Evolutionary conservation across 1,140 invertebrate species (phyloP), one percentile per base, ranked within the genome.

Genomic region (Atta texana): DNA sequence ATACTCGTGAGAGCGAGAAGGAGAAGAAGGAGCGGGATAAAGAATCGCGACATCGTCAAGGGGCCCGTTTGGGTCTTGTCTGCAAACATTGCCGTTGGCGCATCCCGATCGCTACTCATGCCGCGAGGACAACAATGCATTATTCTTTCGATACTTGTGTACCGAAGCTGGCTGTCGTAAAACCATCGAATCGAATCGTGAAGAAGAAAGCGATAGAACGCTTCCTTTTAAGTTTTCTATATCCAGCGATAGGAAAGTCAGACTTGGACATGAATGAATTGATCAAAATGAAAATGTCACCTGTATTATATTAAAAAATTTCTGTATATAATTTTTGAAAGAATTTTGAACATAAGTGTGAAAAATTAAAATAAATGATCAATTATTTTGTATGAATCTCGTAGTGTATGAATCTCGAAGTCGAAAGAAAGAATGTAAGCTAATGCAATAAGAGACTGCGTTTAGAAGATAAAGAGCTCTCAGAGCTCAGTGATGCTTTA

Each of bases 161-260:
- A 84, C 72, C 49, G 51, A 39, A 66, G 53, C 90, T 68, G 91
- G 91, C 92, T 91, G 92, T 93, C 89, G 85, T 88, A 86, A 92
- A 94, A 93, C 92, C 93, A 94, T 92, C 93, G 94, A 90, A 91
- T 94, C 93, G 93, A 93, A 94, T 94, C 89, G 90, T 84, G 64
- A 75, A 93, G 64, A 75, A 93, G 76, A 93, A 93, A 92, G 89
- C 77, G 14, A 51, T 28, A 10, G 14, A 51, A 16, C 51, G 14
- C 49, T 34, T 28, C 68, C 18, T 49, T 3, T 24, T 14, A 2
- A 3, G 16, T 7, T 12, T 14, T 18, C 28, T 84, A 18, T 6
- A 61, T 44, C 14, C 18, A 2, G 6, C 24, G 24, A 21, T 21
- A 49, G 34, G 16, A 44, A 82, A 61, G 55, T 82, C 39, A 82